Evolutionary conservation across 2,113 vertebrate genomes (phyloP).

Genomic region (Calidris pygmaea): DNA sequence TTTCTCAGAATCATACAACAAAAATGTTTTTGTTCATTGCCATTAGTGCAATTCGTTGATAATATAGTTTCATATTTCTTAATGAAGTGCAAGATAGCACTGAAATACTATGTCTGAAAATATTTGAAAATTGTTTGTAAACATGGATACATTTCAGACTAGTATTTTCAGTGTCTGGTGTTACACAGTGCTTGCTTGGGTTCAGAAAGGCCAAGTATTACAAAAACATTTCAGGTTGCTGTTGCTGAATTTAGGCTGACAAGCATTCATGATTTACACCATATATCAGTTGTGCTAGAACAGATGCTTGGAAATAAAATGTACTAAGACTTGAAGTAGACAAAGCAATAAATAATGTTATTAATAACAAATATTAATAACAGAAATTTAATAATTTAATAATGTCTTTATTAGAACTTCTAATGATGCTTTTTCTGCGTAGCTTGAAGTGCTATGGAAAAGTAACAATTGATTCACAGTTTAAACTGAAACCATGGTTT

Average conservation of each 20-base stretch:
- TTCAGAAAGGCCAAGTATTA: not conserved
- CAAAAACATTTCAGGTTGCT: not conserved
- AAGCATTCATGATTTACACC: not conserved
- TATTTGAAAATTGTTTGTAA: not conserved
- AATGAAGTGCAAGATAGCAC: not conserved
- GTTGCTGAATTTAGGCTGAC: not conserved
- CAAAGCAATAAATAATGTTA: not conserved
- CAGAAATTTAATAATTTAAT: too few relatives aligned
- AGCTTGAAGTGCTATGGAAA: not conserved
- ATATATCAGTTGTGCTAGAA: not conserved
- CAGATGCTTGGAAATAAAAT: not conserved
- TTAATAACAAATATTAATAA: too few relatives aligned
- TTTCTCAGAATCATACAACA: not conserved
- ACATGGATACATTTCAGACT: not conserved
- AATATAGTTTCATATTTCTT: not conserved
- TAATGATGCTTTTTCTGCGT: not conserved
- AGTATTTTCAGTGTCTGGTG: not conserved
- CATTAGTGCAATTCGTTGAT: not conserved
- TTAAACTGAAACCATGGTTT: not conserved
- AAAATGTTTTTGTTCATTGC: not conserved
- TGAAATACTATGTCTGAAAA: not conserved
- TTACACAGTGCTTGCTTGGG: not conserved
- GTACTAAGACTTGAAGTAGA: not conserved
- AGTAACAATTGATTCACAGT: not conserved
- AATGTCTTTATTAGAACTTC: not conserved